phyloP scores from a whole-genome alignment of 2,113 vertebrate species.

The Salminus brasiliensis region DNA sequence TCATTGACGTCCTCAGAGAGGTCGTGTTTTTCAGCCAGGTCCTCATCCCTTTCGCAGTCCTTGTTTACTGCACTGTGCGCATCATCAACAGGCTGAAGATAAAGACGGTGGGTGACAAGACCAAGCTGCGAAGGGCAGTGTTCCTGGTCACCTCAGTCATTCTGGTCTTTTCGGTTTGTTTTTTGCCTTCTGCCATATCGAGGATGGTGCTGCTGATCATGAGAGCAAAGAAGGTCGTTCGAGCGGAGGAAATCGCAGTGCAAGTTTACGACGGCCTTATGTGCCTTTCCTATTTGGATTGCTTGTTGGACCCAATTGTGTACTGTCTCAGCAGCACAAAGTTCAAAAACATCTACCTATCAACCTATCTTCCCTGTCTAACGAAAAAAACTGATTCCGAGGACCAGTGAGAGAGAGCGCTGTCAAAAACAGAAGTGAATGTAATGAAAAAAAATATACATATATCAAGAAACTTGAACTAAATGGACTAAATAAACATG shows the following conservation, averaged over 20 bases:
- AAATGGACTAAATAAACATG: neutral
- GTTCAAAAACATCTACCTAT: constrained; percentile 73
- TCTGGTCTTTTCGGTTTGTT: constrained; percentile 72
- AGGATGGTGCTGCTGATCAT: constrained; percentile 71
- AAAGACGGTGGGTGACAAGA: constrained; percentile 68
- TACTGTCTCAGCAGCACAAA: constrained; percentile 81
- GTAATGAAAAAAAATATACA: neutral
- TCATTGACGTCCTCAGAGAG: constrained; percentile 43
- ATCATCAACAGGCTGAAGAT: constrained; percentile 68
- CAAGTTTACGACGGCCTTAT: constrained; percentile 73
- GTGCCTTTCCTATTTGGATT: constrained; percentile 80
- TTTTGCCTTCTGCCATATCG: constrained; percentile 74
- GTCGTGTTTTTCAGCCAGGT: constrained; percentile 68
- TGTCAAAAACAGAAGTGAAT: neutral
- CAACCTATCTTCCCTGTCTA: constrained; percentile 68
- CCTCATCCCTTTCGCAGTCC: constrained; percentile 72
- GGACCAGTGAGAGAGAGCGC: neutral
- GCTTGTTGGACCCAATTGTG: constrained; percentile 76
- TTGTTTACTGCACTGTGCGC: constrained; percentile 73
- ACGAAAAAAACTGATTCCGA: constrained; percentile 15
- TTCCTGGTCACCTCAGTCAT: constrained; percentile 72
- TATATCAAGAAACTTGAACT: neutral
- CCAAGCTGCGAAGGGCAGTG: constrained; percentile 68
- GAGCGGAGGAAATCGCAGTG: constrained; percentile 50
- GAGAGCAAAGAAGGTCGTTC: accelerated